phyloP scores from a whole-genome alignment of 1,140 invertebrate species.

The Carcinoscorpius rotundicauda region DNA sequence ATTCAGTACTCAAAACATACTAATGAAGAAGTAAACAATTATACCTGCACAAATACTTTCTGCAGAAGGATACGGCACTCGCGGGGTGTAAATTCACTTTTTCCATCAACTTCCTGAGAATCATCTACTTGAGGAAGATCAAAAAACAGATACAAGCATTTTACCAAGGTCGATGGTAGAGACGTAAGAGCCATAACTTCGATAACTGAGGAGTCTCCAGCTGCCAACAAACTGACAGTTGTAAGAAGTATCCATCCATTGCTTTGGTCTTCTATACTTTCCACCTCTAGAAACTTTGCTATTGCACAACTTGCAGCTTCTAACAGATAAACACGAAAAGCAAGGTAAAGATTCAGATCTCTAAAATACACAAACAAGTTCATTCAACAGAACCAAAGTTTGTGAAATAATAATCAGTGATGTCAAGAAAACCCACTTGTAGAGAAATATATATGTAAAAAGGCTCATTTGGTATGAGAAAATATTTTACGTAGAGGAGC shows the following conservation, averaged over 20 bases:
- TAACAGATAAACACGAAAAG: constrained; percentile 13
- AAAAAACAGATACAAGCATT: constrained; percentile 97
- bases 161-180: constrained; percentile 93
- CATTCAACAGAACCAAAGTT: no score
- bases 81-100: constrained; percentile 75
- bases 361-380: no score
- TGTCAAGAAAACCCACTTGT: no score
- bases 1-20: no score
- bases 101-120: constrained; percentile 50
- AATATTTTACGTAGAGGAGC: no score
- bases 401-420: no score
- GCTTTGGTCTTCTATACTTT: constrained; percentile 57
- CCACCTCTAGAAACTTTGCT: constrained; percentile 85
- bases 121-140: constrained; percentile 61
- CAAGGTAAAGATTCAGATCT: no score
- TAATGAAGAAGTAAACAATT: not conserved
- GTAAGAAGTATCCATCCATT: constrained; percentile 94
- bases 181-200: constrained; percentile 91
- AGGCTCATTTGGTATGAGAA: no score
- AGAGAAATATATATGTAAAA: no score
- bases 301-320: constrained; percentile 91
- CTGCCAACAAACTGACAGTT: constrained; percentile 70
- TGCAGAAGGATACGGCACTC: constrained; percentile 85
- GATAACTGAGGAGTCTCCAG: constrained; percentile 62
- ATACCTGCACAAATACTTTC: constrained; percentile 90